A percentile compares a stretch with the other conserved stretches of the same genome.
Evolutionary conservation across 2,888 invertebrate species (phyloP).

Genomic region (Phengaris arion): DNA sequence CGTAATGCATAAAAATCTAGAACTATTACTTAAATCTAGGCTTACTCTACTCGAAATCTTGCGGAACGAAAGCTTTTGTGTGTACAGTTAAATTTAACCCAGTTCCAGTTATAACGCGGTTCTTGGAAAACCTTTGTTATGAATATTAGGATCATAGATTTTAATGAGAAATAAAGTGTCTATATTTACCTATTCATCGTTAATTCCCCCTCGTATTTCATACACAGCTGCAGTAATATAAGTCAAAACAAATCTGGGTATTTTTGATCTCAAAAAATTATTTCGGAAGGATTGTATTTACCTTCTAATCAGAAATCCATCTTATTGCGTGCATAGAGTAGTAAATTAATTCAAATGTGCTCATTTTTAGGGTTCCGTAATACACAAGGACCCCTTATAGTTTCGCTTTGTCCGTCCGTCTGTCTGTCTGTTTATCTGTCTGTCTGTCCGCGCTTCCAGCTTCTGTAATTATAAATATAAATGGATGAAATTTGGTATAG

Average conservation of each 20-base stretch:
- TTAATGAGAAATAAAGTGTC: not conserved
- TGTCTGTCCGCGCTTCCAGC: no score
- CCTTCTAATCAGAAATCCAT: not conserved
- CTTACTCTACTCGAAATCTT: not conserved
- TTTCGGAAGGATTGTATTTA: not conserved
- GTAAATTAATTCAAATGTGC: no score
- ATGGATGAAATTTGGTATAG: no score
- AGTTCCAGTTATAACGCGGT: conserved; percentile 8
- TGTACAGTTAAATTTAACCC: conserved; percentile 15
- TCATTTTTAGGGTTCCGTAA: no score
- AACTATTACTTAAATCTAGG: not conserved
- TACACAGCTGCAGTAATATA: not conserved
- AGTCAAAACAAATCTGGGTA: not conserved
- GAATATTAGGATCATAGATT: conserved; percentile 17
- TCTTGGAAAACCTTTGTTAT: conserved; percentile 3
- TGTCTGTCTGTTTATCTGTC: no score
- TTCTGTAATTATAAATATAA: no score
- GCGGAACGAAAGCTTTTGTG: conserved; percentile 1
- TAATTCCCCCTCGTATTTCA: not conserved
- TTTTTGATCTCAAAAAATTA: not conserved
- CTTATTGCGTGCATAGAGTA: no score
- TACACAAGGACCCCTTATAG: no score
- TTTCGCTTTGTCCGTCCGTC: no score
- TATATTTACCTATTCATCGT: conserved; percentile 2
- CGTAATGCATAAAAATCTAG: not conserved